Evolutionary conservation across 1,140 invertebrate genomes (phyloP).

Genomic region (Drosophila punjabiensis): DNA sequence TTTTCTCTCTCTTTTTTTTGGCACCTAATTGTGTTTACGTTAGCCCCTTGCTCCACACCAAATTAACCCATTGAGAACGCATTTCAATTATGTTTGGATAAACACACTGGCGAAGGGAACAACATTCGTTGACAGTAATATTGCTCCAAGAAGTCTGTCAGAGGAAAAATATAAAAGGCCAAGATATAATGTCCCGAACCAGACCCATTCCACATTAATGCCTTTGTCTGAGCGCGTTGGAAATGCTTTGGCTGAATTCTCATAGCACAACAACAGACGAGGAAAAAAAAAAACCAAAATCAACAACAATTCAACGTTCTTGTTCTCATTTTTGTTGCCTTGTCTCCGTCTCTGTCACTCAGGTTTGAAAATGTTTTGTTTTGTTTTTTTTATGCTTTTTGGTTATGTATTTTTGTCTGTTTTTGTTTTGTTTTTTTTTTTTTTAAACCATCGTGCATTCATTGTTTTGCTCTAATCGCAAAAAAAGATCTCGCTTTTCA

Average conservation of each 20-base stretch:
- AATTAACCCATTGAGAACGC: conserved; percentile 81
- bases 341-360: conserved; percentile 61
- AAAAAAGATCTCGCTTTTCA: conserved; percentile 81
- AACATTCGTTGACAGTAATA: conserved; percentile 70
- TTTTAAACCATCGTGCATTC: conserved; percentile 78
- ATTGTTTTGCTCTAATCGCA: conserved; percentile 77
- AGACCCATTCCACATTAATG: conserved; percentile 65
- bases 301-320: conserved; percentile 72
- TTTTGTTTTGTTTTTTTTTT: conserved; percentile 39
- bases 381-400: conserved; percentile 52
- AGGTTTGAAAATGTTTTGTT: conserved; percentile 59
- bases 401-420: conserved; percentile 40
- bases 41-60: conserved; percentile 64
- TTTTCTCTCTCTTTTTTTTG: conserved; percentile 29
- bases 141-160: conserved; percentile 47
- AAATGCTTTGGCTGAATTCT: conserved; percentile 79
- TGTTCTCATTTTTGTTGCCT: conserved; percentile 75
- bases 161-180: conserved; percentile 25
- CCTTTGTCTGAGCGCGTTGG: conserved; percentile 72
- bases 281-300: conserved; percentile 30
- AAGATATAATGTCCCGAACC: conserved; percentile 45
- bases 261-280: conserved; percentile 53
- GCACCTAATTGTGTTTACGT: conserved; percentile 84
- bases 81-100: conserved; percentile 83
- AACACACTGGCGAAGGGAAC: conserved; percentile 50